Evolutionary conservation across 2,888 invertebrate genomes (phyloP).

Genomic region (Peribatodes rhomboidaria): DNA sequence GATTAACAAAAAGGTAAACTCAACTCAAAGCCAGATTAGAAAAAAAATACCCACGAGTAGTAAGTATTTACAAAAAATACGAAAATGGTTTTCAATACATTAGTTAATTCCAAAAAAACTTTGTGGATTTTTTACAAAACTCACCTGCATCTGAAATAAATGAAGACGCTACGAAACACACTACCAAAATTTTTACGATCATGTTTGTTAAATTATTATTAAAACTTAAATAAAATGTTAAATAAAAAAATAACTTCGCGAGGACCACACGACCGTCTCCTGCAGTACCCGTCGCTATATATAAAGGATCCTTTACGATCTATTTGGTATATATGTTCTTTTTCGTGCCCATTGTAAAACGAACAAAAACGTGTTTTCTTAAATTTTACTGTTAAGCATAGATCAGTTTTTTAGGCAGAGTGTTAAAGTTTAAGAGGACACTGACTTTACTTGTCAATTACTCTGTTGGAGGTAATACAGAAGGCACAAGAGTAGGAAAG

Average conservation of each 20-base stretch:
- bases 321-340: slow-evolving; percentile 20
- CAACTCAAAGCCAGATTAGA: no score
- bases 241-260: background rate
- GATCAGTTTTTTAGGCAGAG: slow-evolving; percentile 19
- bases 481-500: background rate
- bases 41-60: no score
- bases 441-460: slow-evolving; percentile 15
- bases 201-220: slow-evolving; percentile 33
- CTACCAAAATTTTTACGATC: slow-evolving; percentile 26
- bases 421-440: slow-evolving; percentile 21
- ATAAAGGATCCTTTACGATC: slow-evolving; percentile 10
- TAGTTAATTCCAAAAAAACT: background rate
- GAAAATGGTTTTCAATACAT: background rate
- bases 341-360: slow-evolving; percentile 19
- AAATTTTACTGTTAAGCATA: slow-evolving; percentile 16
- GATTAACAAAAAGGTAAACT: no score
- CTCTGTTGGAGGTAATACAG: no score
- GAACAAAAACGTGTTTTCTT: slow-evolving; percentile 21
- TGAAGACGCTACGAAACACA: slow-evolving; percentile 33
- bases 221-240: no score
- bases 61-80: no score
- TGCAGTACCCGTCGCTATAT: slow-evolving; percentile 7
- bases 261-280: slow-evolving; percentile 25
- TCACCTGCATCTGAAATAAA: slow-evolving; percentile 32
- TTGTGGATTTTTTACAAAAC: slow-evolving; percentile 8